phyloP scores from a whole-genome alignment of 2,888 invertebrate genomes.

The Leptinotarsa juncta region DNA sequence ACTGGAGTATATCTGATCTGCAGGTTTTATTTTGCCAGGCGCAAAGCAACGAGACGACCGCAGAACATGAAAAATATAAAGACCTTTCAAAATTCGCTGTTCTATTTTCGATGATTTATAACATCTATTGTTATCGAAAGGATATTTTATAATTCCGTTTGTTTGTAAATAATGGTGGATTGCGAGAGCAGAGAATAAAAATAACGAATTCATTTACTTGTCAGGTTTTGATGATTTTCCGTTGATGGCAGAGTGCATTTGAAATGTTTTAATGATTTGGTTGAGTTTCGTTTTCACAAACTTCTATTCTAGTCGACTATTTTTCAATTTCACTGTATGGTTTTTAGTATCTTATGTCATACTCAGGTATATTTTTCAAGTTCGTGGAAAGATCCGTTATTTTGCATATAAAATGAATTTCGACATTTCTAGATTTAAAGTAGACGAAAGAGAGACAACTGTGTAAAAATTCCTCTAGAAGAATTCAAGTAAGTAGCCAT shows the following conservation, averaged over 20 bases:
- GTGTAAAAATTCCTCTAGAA: too few relatives aligned
- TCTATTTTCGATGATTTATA: constrained; percentile 45
- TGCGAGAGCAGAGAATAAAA: neutral
- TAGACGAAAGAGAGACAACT: too few relatives aligned
- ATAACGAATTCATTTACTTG: constrained; percentile 9
- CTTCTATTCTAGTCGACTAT: too few relatives aligned
- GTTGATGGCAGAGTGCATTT: neutral
- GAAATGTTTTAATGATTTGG: neutral
- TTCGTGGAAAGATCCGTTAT: too few relatives aligned
- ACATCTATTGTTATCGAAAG: constrained; percentile 37
- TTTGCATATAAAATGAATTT: too few relatives aligned
- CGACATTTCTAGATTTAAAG: too few relatives aligned
- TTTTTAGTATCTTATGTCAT: too few relatives aligned
- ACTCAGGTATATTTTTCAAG: too few relatives aligned
- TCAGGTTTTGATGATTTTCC: neutral
- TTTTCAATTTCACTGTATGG: too few relatives aligned
- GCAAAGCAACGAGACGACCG: constrained; percentile 40
- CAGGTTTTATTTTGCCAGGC: constrained; percentile 38
- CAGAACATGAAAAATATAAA: constrained; percentile 41
- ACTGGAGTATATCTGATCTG: constrained; percentile 24
- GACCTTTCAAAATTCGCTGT: constrained; percentile 45
- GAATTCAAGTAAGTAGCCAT: too few relatives aligned
- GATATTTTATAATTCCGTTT: constrained; percentile 1
- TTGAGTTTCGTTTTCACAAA: too few relatives aligned
- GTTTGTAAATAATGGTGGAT: constrained; percentile 4